Conservation (phyloP, 2,113 vertebrate genomes). For the Perca fluviatilis region DNA sequence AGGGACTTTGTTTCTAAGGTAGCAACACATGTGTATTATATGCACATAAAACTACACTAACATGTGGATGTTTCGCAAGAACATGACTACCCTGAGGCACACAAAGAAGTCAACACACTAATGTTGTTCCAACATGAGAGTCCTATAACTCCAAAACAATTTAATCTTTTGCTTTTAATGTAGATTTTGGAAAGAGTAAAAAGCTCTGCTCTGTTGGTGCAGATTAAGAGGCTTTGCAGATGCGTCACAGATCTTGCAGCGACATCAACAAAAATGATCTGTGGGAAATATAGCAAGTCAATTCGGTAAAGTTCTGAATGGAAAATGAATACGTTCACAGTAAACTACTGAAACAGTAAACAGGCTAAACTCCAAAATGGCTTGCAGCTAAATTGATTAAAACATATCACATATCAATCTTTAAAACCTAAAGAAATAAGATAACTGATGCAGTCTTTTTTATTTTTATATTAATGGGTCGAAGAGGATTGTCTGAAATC, state of each 20-base stretch:
- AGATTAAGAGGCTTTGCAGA: conserved; percentile 19
- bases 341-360: neutral
- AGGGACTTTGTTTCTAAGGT: neutral
- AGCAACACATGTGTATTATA: neutral
- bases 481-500: neutral
- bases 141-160: neutral
- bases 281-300: neutral
- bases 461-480: neutral
- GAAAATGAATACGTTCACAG: neutral
- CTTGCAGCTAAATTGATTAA: neutral
- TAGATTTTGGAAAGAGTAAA: neutral
- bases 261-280: neutral
- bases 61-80: neutral
- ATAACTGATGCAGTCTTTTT: neutral
- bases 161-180: neutral
- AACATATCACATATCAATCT: neutral
- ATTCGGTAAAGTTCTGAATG: neutral
- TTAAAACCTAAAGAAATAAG: neutral
- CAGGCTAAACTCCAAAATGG: neutral
- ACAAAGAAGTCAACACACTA: neutral
- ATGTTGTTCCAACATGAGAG: neutral
- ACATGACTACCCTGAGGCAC: neutral
- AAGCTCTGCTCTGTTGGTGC: neutral
- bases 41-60: neutral
- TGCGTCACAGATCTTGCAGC: neutral